Percentiles rank a stretch among this genome's conserved stretches.
Evolutionary conservation across 2,888 invertebrate genomes (phyloP).

Genomic region (Hypomecis atomaria): DNA sequence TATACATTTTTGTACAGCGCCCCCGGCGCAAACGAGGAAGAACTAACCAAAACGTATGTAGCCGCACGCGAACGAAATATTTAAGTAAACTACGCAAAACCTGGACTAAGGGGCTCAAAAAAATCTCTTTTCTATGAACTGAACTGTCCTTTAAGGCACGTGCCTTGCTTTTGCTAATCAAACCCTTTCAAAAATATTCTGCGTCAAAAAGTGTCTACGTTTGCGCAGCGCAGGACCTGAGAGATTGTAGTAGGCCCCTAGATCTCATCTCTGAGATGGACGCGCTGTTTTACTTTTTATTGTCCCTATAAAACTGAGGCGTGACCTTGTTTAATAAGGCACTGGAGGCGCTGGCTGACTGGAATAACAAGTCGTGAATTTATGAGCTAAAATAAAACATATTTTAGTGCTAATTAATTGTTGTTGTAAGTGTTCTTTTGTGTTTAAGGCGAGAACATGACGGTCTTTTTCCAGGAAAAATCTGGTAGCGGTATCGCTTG

Average conservation of each 20-base stretch:
- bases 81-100: too few relatives aligned
- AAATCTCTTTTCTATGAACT: too few relatives aligned
- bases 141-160: too few relatives aligned
- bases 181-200: too few relatives aligned
- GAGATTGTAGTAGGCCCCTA: slow-evolving; percentile 29
- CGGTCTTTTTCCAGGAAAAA: not conserved
- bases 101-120: too few relatives aligned
- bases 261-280: slow-evolving; percentile 76
- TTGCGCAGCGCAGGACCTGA: not conserved
- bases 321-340: slow-evolving; percentile 69
- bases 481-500: not conserved
- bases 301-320: slow-evolving; percentile 69
- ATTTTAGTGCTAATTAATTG: slow-evolving; percentile 46
- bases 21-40: too few relatives aligned
- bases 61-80: too few relatives aligned
- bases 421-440: slow-evolving; percentile 11
- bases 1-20: too few relatives aligned
- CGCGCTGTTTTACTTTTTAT: slow-evolving; percentile 78
- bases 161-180: too few relatives aligned
- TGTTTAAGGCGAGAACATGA: slow-evolving; percentile 2
- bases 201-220: not conserved
- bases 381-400: slow-evolving; percentile 44
- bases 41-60: too few relatives aligned
- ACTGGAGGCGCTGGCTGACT: slow-evolving; percentile 50
- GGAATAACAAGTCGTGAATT: slow-evolving; percentile 64